Conservation (phyloP, 2,113 vertebrate genomes). For the Eurypyga helias region DNA sequence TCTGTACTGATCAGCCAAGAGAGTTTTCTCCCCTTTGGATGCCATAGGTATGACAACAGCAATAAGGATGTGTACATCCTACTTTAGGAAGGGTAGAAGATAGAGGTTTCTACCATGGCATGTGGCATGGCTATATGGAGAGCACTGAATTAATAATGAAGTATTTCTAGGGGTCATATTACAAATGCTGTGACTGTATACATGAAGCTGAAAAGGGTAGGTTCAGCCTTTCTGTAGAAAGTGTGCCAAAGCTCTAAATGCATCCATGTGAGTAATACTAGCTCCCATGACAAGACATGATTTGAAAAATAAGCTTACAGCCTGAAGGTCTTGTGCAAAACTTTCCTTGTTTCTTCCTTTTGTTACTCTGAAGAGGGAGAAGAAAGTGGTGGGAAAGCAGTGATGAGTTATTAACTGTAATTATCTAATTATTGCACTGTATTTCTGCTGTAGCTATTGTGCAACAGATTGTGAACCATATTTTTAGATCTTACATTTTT, state of each 20-base stretch:
- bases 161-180: not conserved
- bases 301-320: conserved; percentile 52
- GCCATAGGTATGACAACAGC: accelerated
- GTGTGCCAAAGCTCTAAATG: conserved; percentile 2
- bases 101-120: not conserved
- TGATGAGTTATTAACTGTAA: conserved; percentile 59
- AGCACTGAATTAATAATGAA: not conserved
- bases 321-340: conserved; percentile 45
- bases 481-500: conserved; percentile 45
- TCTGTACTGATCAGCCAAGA: not conserved
- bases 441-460: conserved; percentile 41
- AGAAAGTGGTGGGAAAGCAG: conserved; percentile 51
- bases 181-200: not conserved
- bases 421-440: conserved; percentile 37
- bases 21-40: not conserved
- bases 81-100: not conserved
- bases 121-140: not conserved
- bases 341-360: conserved; percentile 58
- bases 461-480: conserved; percentile 51
- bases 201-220: not conserved
- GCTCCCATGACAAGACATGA: not conserved
- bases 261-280: conserved; percentile 32
- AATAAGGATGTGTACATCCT: not conserved
- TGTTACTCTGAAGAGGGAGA: conserved; percentile 36
- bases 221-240: not conserved